Evolutionary conservation across 2,113 vertebrate species (phyloP), one percentile per base, ranked within the genome.

Genomic region (Ceuthmochares aereus): DNA sequence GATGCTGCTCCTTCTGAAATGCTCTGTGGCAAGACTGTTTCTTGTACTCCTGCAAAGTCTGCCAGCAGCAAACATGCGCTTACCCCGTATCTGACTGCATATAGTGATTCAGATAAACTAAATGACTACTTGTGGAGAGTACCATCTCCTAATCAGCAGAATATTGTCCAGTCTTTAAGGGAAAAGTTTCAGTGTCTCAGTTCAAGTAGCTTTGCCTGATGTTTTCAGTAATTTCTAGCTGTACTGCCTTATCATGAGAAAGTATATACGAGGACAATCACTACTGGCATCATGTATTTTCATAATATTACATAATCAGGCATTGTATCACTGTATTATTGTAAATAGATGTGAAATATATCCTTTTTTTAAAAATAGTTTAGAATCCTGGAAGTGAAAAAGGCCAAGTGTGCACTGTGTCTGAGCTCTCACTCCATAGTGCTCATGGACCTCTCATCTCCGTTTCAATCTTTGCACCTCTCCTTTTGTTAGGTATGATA

Each of bases 151-250:
- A 98, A 89, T 96, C 99, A 99, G 96, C 98, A 99, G 96, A 99
- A 99, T 56, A 98, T 99, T 42, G 99, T 99, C 82, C 99, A 99
- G 94, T 99, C 99, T 43, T 97, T 99, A 95, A 98, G 99, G 88
- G 99, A 99, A 76, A 99, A 99, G 96, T 99, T 99, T 92, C 99
- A 99, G 82, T 99, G 99, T 98, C 98, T 99, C 86, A 99, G 99
- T 92, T 99, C 99, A 62, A 99, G 99, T 95, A 99, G 99, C 93
- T 99, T 99, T 86, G 99, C 98, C 89, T 99, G 95, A 98, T 80
- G 43, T 69, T 88, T 96, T 84, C 64, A 37, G 1, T 45, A 70
- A 84, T 26, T 74, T 93, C 84, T 89, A 64, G 81, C 64, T 85
- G 30, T 79, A 73, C 40, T 87, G 59, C 43, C 85, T 90, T 93